A percentile compares a stretch with the other conserved stretches of the same genome.
Conservation (phyloP, 2,888 invertebrate genomes). For the Stenotaenia linearis region DNA sequence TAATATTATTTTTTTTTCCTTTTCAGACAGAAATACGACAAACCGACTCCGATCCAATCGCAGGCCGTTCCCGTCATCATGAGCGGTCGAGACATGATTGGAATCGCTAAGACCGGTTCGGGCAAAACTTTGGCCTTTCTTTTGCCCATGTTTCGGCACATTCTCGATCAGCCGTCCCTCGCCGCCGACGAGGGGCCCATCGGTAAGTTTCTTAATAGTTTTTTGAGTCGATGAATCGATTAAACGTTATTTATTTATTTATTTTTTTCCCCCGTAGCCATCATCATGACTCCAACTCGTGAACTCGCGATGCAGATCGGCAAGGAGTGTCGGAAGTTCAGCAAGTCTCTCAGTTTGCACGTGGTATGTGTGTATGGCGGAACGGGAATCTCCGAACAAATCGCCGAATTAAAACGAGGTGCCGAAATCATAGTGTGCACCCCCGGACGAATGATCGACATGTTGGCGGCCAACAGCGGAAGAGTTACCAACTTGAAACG, state of each 20-base stretch:
- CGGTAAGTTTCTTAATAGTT: no score
- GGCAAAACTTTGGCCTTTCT: conserved; percentile 98
- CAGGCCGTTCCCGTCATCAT: conserved; percentile 97
- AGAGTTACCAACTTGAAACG: conserved; percentile 94
- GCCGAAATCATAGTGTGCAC: conserved; percentile 98
- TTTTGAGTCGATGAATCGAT: not conserved
- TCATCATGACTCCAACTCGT: conserved; percentile 96
- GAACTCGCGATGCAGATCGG: conserved; percentile 99
- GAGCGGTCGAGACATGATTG: conserved; percentile 88
- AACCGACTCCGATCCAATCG: conserved; percentile 97
- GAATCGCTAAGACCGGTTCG: conserved; percentile 98
- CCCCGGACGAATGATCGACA: conserved; percentile 99
- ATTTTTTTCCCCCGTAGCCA: conserved; percentile 59
- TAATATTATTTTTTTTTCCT: no score
- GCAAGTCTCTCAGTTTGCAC: conserved; percentile 74
- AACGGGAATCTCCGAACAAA: conserved; percentile 92
- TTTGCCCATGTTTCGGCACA: conserved; percentile 94
- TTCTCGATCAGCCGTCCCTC: conserved; percentile 86
- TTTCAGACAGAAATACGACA: no score
- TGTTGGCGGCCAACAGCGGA: conserved; percentile 92
- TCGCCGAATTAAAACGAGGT: conserved; percentile 91
- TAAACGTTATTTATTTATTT: no score
- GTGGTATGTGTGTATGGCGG: conserved; percentile 98
- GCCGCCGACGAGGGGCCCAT: conserved; percentile 97
- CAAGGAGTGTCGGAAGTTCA: conserved; percentile 89